A percentile compares a stretch with the other conserved stretches of the same genome.
phyloP scores from a whole-genome alignment of 2,113 vertebrate genomes.

The Scolopax mira region DNA sequence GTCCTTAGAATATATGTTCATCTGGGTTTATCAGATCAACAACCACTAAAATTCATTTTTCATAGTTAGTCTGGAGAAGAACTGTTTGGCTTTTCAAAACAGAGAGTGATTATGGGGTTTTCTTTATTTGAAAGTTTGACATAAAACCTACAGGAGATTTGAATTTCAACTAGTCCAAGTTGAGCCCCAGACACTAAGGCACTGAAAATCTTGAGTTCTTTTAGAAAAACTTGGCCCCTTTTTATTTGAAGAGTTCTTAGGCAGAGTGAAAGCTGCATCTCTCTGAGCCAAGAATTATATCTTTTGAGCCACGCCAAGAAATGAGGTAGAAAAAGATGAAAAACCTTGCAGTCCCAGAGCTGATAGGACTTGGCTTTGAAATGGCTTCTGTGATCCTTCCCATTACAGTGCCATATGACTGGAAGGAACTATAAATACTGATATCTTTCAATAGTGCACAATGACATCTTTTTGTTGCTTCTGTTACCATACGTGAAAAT shows the following conservation, averaged over 20 bases:
- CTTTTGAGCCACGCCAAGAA: constrained; percentile 17
- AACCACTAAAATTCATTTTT: constrained; percentile 58
- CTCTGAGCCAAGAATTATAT: constrained; percentile 8
- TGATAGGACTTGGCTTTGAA: constrained; percentile 25
- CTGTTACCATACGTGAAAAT: not conserved
- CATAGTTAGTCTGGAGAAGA: not conserved
- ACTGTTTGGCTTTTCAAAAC: not conserved
- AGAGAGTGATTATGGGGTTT: not conserved
- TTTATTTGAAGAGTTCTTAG: constrained; percentile 8
- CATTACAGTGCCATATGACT: not conserved
- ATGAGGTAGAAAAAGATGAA: constrained; percentile 27
- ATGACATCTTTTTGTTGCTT: constrained; percentile 1
- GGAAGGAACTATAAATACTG: constrained; percentile 1
- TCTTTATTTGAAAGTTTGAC: not conserved
- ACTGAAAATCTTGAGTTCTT: not conserved
- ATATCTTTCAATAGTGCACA: not conserved
- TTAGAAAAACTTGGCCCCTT: not conserved
- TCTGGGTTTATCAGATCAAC: constrained; percentile 49
- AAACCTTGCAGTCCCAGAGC: not conserved
- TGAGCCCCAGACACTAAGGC: not conserved
- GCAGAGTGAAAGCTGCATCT: not conserved
- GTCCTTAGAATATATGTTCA: constrained; percentile 27
- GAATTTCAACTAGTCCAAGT: not conserved
- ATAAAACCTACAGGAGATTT: not conserved
- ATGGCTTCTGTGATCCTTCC: constrained; percentile 16